Evolutionary conservation across 1,140 invertebrate genomes (phyloP).

Genomic region (Drosophila hydei): DNA sequence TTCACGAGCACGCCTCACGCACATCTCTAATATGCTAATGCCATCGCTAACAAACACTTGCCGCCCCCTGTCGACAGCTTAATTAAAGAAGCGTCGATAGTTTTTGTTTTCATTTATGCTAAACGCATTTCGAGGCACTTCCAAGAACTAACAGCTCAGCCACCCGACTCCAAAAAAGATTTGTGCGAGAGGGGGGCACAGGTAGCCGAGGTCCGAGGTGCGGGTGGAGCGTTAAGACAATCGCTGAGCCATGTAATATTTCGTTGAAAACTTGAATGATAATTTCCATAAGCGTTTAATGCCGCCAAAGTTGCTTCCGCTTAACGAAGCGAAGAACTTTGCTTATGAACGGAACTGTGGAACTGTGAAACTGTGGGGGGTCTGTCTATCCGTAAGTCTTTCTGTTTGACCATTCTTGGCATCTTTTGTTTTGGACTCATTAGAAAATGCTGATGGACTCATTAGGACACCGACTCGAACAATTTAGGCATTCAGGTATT

Average conservation of each 20-base stretch:
- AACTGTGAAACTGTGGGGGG: slow-evolving; percentile 26
- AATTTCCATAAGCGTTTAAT: slow-evolving; percentile 40
- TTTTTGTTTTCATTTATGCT: slow-evolving; percentile 38
- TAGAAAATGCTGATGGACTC: slow-evolving; percentile 17
- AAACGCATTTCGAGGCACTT: slow-evolving; percentile 42
- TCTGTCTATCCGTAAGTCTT: neutral
- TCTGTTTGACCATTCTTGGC: neutral
- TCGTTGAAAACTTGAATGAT: slow-evolving; percentile 35
- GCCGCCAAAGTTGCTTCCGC: slow-evolving; percentile 38
- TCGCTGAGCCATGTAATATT: slow-evolving; percentile 50
- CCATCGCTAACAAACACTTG: neutral
- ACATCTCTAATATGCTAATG: slow-evolving; percentile 1
- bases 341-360: neutral
- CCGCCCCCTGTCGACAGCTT: slow-evolving; percentile 44
- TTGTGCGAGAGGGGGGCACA: neutral
- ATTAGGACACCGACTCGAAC: slow-evolving; percentile 18
- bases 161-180: slow-evolving; percentile 9
- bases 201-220: neutral
- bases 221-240: slow-evolving; percentile 14
- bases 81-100: slow-evolving; percentile 61
- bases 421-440: neutral
- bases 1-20: neutral
- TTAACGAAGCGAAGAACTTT: slow-evolving; percentile 30
- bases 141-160: slow-evolving; percentile 50
- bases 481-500: slow-evolving; percentile 12